phyloP scores from a whole-genome alignment of 2,113 vertebrate genomes.

The Platysteira castanea region DNA sequence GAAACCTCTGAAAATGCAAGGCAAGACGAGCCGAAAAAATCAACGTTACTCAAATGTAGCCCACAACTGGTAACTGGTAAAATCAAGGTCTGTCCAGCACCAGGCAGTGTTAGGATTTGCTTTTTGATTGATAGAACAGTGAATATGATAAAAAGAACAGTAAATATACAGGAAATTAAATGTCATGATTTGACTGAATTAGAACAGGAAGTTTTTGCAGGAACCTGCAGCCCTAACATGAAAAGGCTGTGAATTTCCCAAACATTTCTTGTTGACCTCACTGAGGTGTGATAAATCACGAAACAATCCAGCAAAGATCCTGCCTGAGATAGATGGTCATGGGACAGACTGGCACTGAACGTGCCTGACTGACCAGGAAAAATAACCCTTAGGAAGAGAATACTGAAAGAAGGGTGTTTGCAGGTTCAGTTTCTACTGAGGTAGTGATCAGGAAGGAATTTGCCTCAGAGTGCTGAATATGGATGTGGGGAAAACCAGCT shows the following conservation, averaged over 20 bases:
- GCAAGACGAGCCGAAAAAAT: not conserved
- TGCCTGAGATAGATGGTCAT: not conserved
- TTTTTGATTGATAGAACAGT: not conserved
- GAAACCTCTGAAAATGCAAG: not conserved
- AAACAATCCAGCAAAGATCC: not conserved
- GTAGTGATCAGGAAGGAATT: not conserved
- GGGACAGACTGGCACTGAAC: not conserved
- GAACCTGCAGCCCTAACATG: not conserved
- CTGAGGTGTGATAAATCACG: not conserved
- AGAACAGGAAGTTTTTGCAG: not conserved
- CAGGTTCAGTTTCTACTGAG: not conserved
- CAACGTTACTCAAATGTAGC: accelerated
- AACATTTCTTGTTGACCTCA: not conserved
- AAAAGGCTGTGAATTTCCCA: not conserved
- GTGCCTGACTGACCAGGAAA: not conserved
- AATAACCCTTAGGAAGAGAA: not conserved
- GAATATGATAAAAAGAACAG: not conserved
- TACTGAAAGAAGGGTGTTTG: not conserved
- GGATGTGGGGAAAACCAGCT: not conserved
- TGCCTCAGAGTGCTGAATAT: not conserved
- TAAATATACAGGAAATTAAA: not conserved
- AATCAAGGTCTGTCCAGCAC: not conserved
- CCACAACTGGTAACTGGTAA: not conserved
- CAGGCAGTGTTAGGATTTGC: not conserved
- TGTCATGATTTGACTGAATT: not conserved